These are phyloP conservation scores for Pygocentrus nattereri DNA, from an alignment of 2,797 vertebrate genomes.

Conservation along the genomic window DNA sequence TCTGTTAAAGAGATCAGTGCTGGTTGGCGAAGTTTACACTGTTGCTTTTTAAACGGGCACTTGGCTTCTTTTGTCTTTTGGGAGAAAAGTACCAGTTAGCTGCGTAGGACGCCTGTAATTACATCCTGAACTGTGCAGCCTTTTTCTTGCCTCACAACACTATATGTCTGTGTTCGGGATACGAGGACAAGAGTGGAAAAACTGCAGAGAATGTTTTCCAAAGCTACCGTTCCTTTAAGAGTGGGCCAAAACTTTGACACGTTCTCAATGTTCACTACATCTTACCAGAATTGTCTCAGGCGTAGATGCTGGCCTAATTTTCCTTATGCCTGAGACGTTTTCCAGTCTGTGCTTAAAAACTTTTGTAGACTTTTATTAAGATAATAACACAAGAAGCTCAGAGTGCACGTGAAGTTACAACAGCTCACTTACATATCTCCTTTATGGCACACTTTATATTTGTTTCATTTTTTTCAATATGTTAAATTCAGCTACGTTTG, in stretches of 20 bases:
- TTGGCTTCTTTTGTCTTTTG: constrained; percentile 36
- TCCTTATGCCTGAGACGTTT: background rate
- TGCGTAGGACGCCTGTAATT: constrained; percentile 35
- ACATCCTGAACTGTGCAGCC: background rate
- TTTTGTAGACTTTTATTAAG: background rate
- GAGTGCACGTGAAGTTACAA: background rate
- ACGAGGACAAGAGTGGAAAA: constrained; percentile 11
- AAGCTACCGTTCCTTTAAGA: constrained; percentile 23
- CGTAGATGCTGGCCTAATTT: background rate
- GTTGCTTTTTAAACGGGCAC: constrained; percentile 4
- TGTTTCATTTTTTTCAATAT: too few species aligned
- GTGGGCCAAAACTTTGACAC: constrained; percentile 10
- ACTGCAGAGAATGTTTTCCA: constrained; percentile 15
- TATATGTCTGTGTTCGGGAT: background rate
- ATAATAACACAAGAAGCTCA: too few species aligned
- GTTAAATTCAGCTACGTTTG: too few species aligned
- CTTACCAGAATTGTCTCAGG: constrained; percentile 22
- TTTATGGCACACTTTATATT: too few species aligned
- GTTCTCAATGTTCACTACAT: background rate
- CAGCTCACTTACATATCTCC: too few species aligned
- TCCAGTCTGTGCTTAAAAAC: background rate
- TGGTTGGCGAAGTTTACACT: constrained; percentile 15
- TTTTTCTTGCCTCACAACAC: background rate
- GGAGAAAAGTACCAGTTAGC: constrained; percentile 22
- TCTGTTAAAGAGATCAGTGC: constrained; percentile 46